Percentiles rank a stretch among this genome's conserved stretches.
Evolutionary conservation across 2,113 vertebrate species (phyloP).

Genomic region (Entomyzon cyanotis): DNA sequence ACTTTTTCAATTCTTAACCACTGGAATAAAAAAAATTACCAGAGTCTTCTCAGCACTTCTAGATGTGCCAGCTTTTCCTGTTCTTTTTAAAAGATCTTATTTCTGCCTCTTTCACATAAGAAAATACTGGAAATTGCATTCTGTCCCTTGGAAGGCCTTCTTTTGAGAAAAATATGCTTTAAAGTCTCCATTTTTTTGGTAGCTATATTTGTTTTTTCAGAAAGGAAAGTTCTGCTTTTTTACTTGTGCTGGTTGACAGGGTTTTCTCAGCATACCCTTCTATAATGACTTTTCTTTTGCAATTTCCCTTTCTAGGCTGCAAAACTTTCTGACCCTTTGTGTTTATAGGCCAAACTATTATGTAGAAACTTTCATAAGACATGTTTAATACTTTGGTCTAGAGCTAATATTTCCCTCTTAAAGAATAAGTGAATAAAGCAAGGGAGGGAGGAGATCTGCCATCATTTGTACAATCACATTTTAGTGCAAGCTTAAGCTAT

Average conservation of each 20-base stretch:
- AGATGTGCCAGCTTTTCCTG: not conserved
- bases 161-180: not conserved
- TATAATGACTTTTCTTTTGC: not conserved
- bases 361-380: not conserved
- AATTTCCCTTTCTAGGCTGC: not conserved
- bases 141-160: not conserved
- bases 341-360: not conserved
- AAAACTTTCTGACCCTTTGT: not conserved
- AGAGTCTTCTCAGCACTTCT: not conserved
- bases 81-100: not conserved
- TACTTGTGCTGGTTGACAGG: not conserved
- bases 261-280: not conserved
- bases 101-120: not conserved
- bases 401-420: not conserved
- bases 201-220: not conserved
- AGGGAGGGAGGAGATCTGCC: not conserved
- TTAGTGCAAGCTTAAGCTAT: not conserved
- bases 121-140: not conserved
- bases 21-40: not conserved
- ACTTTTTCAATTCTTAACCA: not conserved
- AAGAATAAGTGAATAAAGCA: not conserved
- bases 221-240: not conserved
- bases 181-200: not conserved
- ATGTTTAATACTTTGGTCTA: not conserved
- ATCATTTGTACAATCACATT: not conserved